Percentiles rank a stretch among this genome's conserved stretches.
These are phyloP conservation scores for Conopomorpha cramerella DNA, from an alignment of 1,140 invertebrate species.

Conservation along the genomic window DNA sequence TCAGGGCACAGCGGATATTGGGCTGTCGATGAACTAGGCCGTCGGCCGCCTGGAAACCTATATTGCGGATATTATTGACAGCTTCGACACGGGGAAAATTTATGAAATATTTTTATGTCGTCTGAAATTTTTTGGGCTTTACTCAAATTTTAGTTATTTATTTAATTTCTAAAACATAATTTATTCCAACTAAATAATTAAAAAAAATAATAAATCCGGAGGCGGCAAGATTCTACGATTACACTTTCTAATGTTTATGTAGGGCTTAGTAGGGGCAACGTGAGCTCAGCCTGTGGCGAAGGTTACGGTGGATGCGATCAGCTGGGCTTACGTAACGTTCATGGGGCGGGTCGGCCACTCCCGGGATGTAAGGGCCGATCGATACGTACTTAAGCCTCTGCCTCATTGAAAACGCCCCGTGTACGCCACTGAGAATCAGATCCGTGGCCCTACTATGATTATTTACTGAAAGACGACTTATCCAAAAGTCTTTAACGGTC, in stretches of 20 bases:
- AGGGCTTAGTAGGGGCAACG: slow-evolving; percentile 11
- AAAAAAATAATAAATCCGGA: too few relatives aligned
- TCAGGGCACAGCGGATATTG: slow-evolving; percentile 7
- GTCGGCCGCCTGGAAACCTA: background rate
- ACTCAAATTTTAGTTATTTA: too few relatives aligned
- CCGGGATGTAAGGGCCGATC: slow-evolving; percentile 42
- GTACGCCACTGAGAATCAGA: too few relatives aligned
- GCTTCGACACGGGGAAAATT: background rate
- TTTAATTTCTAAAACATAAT: too few relatives aligned
- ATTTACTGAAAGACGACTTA: too few relatives aligned
- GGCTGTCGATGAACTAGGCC: slow-evolving; percentile 7
- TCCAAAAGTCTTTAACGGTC: too few relatives aligned
- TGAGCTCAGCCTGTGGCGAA: slow-evolving; percentile 43
- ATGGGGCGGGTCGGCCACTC: slow-evolving; percentile 8
- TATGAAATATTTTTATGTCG: background rate
- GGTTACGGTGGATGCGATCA: slow-evolving; percentile 55
- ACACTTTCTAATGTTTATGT: too few relatives aligned
- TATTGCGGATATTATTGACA: background rate
- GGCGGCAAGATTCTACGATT: too few relatives aligned
- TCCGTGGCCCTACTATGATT: too few relatives aligned
- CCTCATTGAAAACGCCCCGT: too few relatives aligned
- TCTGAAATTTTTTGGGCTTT: too few relatives aligned
- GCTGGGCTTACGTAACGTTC: slow-evolving; percentile 54
- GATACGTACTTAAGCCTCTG: slow-evolving; percentile 43
- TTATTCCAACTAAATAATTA: too few relatives aligned